Evolutionary conservation across 2,113 vertebrate species (phyloP).

Genomic region (Aldabrachelys gigantea): DNA sequence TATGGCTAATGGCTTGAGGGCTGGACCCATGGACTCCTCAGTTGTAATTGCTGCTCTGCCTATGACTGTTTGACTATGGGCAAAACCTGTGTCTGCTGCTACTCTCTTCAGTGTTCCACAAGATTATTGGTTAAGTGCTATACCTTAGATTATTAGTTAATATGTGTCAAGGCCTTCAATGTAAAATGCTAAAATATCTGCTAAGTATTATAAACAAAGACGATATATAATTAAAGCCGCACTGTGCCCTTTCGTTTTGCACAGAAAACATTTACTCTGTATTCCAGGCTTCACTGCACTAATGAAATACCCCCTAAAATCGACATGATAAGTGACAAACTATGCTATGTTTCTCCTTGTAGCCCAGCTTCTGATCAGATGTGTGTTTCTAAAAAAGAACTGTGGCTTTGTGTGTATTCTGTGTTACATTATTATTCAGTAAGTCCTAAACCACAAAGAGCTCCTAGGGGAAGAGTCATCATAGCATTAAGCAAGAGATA

Average conservation of each 20-base stretch:
- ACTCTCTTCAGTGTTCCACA: not conserved
- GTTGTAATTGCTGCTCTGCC: not conserved
- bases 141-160: accelerated
- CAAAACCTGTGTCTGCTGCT: not conserved
- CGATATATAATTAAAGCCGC: not conserved
- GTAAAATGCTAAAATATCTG: not conserved
- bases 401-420: slow-evolving; percentile 62
- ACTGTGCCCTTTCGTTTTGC: not conserved
- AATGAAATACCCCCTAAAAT: slow-evolving; percentile 10
- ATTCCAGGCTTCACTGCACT: not conserved
- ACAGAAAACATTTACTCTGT: not conserved
- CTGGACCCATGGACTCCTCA: not conserved
- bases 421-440: slow-evolving; percentile 13
- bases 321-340: not conserved
- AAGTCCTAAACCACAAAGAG: slow-evolving; percentile 69
- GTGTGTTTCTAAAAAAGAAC: slow-evolving; percentile 3
- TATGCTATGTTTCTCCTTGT: slow-evolving; percentile 67
- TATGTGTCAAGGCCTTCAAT: not conserved
- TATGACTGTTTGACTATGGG: not conserved
- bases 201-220: not conserved
- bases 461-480: slow-evolving; percentile 69
- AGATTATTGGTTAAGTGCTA: accelerated
- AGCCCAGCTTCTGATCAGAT: slow-evolving; percentile 57
- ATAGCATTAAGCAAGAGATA: slow-evolving; percentile 60
- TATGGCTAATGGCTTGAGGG: not conserved